Percentiles rank a stretch among this genome's conserved stretches.
phyloP scores from a whole-genome alignment of 1,140 invertebrate genomes.

The Ips typographus region DNA sequence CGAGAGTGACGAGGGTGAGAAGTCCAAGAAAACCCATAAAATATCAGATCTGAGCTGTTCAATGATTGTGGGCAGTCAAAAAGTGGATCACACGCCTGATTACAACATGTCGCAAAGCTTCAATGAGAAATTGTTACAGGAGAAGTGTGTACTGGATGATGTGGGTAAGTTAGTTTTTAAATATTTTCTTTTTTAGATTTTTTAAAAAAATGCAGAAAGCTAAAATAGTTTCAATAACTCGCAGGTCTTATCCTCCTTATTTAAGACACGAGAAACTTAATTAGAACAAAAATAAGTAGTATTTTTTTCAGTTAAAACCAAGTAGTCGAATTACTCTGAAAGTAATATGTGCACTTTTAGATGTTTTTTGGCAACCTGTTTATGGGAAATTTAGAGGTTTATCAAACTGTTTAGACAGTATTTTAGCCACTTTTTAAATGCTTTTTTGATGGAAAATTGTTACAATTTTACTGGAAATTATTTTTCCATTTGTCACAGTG shows the following conservation, averaged over 20 bases:
- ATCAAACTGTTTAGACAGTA: no score
- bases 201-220: no score
- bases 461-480: not conserved
- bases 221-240: no score
- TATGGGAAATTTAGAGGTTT: no score
- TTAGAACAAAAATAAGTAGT: not conserved
- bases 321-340: no score
- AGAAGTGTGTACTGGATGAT: constrained; percentile 48
- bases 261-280: not conserved
- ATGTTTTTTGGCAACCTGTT: no score
- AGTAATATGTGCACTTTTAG: no score
- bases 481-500: constrained; percentile 28
- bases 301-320: not conserved
- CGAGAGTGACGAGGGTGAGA: constrained; percentile 50
- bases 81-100: constrained; percentile 37
- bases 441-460: no score
- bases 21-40: constrained; percentile 40
- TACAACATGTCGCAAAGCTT: constrained; percentile 51
- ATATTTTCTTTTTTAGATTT: not conserved
- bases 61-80: constrained; percentile 44
- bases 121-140: constrained; percentile 50
- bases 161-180: constrained; percentile 35
- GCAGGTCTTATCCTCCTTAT: no score
- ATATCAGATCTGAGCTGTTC: constrained; percentile 48
- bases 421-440: no score